Evolutionary conservation across 2,113 vertebrate genomes (phyloP).

Genomic region (Corythaeola cristata): DNA sequence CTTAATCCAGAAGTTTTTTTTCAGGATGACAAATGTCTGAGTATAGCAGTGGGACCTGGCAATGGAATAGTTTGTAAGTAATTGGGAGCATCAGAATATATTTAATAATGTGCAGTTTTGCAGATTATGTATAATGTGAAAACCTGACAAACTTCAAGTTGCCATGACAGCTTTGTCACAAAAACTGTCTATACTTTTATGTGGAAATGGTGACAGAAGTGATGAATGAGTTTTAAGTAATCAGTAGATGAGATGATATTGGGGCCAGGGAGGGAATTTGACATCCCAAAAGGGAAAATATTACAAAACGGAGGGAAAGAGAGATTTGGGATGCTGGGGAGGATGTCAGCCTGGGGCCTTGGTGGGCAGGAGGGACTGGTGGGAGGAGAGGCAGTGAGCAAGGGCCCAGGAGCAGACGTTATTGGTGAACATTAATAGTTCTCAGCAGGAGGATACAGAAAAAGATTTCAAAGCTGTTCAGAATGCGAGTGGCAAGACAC

Average conservation of each 20-base stretch:
- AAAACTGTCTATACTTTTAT: not conserved
- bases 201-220: constrained; percentile 17
- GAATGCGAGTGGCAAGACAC: not conserved
- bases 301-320: not conserved
- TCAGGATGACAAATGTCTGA: constrained; percentile 11
- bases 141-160: constrained; percentile 31
- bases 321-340: not conserved
- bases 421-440: not conserved
- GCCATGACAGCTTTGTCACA: constrained; percentile 44
- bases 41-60: not conserved
- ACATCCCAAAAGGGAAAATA: not conserved
- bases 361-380: not conserved
- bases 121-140: not conserved
- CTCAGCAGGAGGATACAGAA: not conserved
- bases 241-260: not conserved
- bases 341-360: not conserved
- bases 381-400: not conserved
- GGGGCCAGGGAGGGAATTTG: not conserved
- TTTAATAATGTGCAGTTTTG: constrained; percentile 25
- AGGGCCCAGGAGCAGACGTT: not conserved
- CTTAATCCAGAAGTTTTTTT: not conserved
- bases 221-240: not conserved
- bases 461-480: not conserved
- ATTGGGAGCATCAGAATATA: not conserved
- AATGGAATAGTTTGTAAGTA: constrained; percentile 5